phyloP scores from a whole-genome alignment of 1,140 invertebrate genomes.

The Meloidogyne floridensis region DNA sequence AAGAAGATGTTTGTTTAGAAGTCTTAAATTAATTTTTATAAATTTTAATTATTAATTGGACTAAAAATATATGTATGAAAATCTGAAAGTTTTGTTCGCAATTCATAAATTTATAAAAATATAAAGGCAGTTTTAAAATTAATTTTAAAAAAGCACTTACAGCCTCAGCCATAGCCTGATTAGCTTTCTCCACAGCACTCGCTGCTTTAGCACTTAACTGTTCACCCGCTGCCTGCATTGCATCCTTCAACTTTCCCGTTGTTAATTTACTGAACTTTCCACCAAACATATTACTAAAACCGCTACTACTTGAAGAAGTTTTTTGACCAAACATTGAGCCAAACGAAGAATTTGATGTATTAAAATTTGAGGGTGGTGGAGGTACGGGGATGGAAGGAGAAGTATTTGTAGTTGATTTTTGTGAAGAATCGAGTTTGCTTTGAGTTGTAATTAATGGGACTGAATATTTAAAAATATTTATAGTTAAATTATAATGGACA shows the following conservation, averaged over 20 bases:
- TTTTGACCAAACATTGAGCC: slow-evolving; percentile 28
- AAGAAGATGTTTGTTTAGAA: neutral
- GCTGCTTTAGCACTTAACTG: slow-evolving; percentile 47
- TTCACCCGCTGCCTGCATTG: slow-evolving; percentile 47
- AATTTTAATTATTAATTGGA: too few species aligned
- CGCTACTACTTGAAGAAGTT: slow-evolving; percentile 1
- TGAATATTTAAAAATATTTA: neutral
- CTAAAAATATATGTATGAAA: too few species aligned
- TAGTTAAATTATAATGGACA: too few species aligned
- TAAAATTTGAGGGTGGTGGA: neutral
- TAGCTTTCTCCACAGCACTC: slow-evolving; percentile 44
- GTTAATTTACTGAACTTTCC: slow-evolving; percentile 52
- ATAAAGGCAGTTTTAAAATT: neutral
- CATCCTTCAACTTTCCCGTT: slow-evolving; percentile 45
- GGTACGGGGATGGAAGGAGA: neutral
- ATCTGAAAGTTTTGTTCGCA: too few species aligned
- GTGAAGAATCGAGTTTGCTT: neutral
- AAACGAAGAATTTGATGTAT: neutral
- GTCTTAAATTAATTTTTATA: neutral
- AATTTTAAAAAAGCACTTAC: slow-evolving; percentile 12
- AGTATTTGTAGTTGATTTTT: neutral
- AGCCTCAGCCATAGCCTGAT: slow-evolving; percentile 29
- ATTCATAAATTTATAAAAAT: too few species aligned
- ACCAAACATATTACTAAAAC: slow-evolving; percentile 41
- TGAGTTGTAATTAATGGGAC: neutral